Evolutionary conservation across 2,113 vertebrate species (phyloP).

Genomic region (Antechinus stuartii): DNA sequence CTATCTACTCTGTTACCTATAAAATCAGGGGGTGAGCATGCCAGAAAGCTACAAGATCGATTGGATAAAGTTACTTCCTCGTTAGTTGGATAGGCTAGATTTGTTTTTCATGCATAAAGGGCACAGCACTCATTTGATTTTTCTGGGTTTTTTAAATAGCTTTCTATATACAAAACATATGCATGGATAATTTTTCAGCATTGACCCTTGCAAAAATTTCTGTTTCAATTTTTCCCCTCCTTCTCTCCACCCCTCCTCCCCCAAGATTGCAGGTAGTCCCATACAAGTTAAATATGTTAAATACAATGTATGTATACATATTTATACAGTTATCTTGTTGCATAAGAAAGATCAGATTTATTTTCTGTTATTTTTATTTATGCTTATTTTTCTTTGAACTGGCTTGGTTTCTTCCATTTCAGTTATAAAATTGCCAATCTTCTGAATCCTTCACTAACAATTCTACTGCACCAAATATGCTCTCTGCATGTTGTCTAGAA

Average conservation of each 20-base stretch:
- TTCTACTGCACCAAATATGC: neutral
- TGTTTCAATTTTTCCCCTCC: no score
- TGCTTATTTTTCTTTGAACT: neutral
- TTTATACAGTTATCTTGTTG: no score
- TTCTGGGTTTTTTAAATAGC: neutral
- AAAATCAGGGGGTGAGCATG: neutral
- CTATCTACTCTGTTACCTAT: neutral
- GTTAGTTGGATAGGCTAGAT: neutral
- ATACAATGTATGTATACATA: no score
- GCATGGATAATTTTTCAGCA: no score
- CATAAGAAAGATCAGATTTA: no score
- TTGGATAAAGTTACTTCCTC: neutral
- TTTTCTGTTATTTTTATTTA: neutral
- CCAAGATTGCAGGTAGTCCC: no score
- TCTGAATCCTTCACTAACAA: neutral
- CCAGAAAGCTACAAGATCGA: neutral
- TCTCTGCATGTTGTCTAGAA: neutral
- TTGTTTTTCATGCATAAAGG: neutral
- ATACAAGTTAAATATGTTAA: no score
- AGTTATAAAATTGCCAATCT: neutral
- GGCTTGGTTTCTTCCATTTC: neutral
- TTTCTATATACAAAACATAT: no score
- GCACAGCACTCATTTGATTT: neutral
- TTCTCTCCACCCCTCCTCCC: no score
- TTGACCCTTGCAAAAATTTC: no score